These are phyloP conservation scores for Cavia aperea DNA, from an alignment of 2,113 vertebrate genomes.

Conservation along the genomic window DNA sequence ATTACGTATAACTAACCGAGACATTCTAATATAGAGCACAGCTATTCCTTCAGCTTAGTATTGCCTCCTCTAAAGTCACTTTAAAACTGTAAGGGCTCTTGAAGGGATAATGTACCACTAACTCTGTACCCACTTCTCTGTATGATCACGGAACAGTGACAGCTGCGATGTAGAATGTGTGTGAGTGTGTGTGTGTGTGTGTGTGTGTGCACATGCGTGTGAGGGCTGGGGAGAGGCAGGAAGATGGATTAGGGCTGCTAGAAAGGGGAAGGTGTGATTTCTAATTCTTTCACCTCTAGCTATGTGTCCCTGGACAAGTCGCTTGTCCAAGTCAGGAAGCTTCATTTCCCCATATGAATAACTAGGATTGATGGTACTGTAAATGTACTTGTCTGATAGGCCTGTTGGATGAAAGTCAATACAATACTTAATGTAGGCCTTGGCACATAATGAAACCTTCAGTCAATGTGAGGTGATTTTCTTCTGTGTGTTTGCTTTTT, in stretches of 20 bases:
- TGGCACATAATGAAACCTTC: background rate
- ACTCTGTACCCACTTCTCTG: background rate
- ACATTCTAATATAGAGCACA: background rate
- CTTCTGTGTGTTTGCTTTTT: background rate
- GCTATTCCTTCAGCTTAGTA: background rate
- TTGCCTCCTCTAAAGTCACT: background rate
- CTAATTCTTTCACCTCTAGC: background rate
- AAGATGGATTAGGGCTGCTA: background rate
- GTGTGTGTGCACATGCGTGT: too few species aligned
- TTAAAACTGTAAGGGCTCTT: background rate
- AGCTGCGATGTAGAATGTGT: background rate
- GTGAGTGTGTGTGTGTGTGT: background rate
- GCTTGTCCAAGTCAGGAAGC: background rate
- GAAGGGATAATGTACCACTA: background rate
- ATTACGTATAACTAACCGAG: background rate
- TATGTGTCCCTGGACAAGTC: background rate
- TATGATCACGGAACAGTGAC: background rate
- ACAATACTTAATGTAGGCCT: background rate
- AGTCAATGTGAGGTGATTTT: background rate
- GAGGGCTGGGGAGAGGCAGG: background rate
- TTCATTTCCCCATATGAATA: constrained; percentile 22
- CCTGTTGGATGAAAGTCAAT: background rate
- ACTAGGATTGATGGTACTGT: background rate
- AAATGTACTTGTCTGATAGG: background rate
- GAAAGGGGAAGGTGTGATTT: background rate